Base-by-base conservation (phyloP, 2,113 vertebrate species). In the Astatoreochromis straeleni region DNA sequence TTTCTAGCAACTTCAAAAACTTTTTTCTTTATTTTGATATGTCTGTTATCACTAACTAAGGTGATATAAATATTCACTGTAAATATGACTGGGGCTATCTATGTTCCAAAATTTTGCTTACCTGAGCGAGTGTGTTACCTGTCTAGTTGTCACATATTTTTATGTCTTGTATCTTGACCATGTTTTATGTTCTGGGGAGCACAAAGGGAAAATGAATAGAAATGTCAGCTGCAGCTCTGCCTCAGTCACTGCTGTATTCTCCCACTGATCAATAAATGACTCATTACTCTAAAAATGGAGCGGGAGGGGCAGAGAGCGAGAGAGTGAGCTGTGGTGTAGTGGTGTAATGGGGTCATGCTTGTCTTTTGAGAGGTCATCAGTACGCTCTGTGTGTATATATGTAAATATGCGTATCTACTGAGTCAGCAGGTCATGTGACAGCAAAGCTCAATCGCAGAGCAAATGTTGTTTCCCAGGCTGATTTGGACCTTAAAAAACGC, bases 351-450 rank as follows among this genome's bases (percentile, higher is more conserved):
- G 86, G 88, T 91, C 88, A 81, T 26, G 65, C 21, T 24, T 2
- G 45, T 91, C 93, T 91, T 91, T 65, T 33, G 89, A 86, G 88
- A 60, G 53, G 88, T 92, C 89, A 93, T 89, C 92, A 90, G 57
- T 16, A 29, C 51, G n/a, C 0, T 51, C 38, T 78, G 40, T 13
- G 51, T 85, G 40, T 81, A 35, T 85, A 80, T 38, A 63, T 70
- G 47, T 17, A 16, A 6, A 2, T 13, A 5, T 29, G 6, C 21
- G 70, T 42, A 40, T 79, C 49, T 49, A 89, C 90, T 87, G 70
- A 93, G 83, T 94, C 89, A 89, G 92, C 90, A 35, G 89, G 85
- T 91, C 91, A 94, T 51, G 49, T 84, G 86, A 90, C 89, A 33
- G 11, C 2, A 2, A 78, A 54, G 47, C 13, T 83, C 81, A 33